A percentile compares a stretch with the other conserved stretches of the same genome.
These are phyloP conservation scores for Dryocosmus kuriphilus DNA, from an alignment of 2,888 invertebrate genomes.

Conservation along the genomic window DNA sequence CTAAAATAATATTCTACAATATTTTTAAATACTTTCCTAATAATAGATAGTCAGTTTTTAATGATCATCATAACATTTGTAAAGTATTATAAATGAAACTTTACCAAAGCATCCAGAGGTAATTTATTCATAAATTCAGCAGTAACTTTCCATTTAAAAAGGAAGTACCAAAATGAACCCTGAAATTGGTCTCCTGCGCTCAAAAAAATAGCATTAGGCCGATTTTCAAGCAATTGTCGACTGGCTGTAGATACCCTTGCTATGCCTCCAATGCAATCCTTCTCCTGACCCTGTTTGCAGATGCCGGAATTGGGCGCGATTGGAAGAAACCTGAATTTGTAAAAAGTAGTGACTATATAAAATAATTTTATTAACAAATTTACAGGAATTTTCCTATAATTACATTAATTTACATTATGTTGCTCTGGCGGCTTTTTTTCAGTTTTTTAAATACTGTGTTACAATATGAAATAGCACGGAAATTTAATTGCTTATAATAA, in stretches of 20 bases:
- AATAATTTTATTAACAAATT: no score
- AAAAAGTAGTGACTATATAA: not conserved
- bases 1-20: no score
- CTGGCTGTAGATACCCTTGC: constrained; percentile 82
- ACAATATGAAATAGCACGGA: no score
- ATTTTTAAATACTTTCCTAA: no score
- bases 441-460: no score
- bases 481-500: no score
- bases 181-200: constrained; percentile 93
- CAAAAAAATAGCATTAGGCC: constrained; percentile 83
- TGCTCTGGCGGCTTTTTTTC: no score
- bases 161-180: constrained; percentile 90
- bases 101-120: constrained; percentile 88
- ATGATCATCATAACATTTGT: no score
- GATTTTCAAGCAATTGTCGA: constrained; percentile 75
- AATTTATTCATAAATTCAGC: constrained; percentile 87
- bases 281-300: constrained; percentile 78
- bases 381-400: no score
- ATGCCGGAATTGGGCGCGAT: constrained; percentile 80
- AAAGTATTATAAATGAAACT: constrained; percentile 49
- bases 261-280: constrained; percentile 84
- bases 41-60: no score
- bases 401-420: no score
- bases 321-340: constrained; percentile 80
- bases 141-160: constrained; percentile 87